A percentile compares a stretch with the other conserved stretches of the same genome.
These are phyloP conservation scores for Thalassaphorura encarpata DNA, from an alignment of 1,140 invertebrate genomes.

Conservation along the genomic window DNA sequence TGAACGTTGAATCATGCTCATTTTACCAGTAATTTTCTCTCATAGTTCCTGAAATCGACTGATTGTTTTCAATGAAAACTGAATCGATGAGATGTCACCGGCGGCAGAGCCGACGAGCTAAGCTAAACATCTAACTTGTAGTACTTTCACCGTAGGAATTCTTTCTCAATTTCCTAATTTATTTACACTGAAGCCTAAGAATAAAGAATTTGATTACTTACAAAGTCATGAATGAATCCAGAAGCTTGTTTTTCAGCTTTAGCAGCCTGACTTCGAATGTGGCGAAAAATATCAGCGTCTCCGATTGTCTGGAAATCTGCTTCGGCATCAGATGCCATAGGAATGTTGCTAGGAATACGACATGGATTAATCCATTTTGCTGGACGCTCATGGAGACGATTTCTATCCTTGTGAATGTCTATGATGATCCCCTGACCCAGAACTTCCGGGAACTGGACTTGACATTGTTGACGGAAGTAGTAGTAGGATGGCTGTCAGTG, in stretches of 20 bases:
- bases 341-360: constrained; percentile 19
- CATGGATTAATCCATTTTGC: constrained; percentile 31
- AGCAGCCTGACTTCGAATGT: constrained; percentile 24
- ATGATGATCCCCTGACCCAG: neutral
- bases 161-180: neutral
- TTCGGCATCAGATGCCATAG: neutral
- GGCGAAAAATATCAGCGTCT: constrained; percentile 23
- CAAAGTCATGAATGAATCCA: constrained; percentile 26
- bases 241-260: constrained; percentile 26
- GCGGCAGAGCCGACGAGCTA: neutral
- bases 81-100: neutral
- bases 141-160: neutral
- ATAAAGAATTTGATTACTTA: constrained; percentile 21
- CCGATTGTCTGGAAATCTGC: constrained; percentile 17
- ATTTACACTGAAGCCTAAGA: neutral
- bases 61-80: neutral
- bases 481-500: neutral
- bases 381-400: constrained; percentile 10
- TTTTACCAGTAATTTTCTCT: neutral
- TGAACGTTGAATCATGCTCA: too few species aligned
- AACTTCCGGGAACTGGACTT: neutral
- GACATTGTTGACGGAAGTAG: neutral
- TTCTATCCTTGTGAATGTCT: neutral
- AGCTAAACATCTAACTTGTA: neutral
- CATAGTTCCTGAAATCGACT: neutral